Conservation (phyloP, 2,888 invertebrate genomes). For the Scaptomyza polygonia region DNA sequence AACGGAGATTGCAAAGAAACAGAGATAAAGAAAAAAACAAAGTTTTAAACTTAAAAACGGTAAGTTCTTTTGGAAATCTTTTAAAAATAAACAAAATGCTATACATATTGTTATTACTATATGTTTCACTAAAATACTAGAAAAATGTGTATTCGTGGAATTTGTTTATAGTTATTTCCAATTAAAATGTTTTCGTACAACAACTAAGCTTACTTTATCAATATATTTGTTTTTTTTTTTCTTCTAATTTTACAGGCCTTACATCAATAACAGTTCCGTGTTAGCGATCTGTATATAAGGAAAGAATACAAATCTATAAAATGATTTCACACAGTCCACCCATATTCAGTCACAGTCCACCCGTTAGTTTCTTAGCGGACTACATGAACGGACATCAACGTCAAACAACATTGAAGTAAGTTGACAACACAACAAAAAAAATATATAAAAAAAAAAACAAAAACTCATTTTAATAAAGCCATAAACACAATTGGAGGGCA, state of each 20-base stretch:
- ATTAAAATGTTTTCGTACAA: slow-evolving; percentile 28
- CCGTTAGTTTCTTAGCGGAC: slow-evolving; percentile 87
- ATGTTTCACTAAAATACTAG: slow-evolving; percentile 10
- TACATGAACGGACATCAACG: slow-evolving; percentile 85
- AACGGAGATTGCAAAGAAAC: slow-evolving; percentile 22
- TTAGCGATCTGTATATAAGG: slow-evolving; percentile 53
- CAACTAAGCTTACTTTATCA: slow-evolving; percentile 43
- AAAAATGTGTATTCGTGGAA: slow-evolving; percentile 45
- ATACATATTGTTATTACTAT: neutral
- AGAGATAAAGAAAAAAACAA: slow-evolving; percentile 26
- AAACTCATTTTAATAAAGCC: slow-evolving; percentile 1
- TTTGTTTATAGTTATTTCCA: slow-evolving; percentile 38
- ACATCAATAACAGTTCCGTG: slow-evolving; percentile 65
- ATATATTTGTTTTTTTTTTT: slow-evolving; percentile 30
- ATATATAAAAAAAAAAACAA: too few species aligned
- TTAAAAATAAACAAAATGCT: slow-evolving; percentile 4
- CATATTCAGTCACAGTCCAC: slow-evolving; percentile 89
- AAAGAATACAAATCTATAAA: slow-evolving; percentile 77
- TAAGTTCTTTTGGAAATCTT: slow-evolving; percentile 40
- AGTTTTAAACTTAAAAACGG: slow-evolving; percentile 55
- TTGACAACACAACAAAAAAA: slow-evolving; percentile 33
- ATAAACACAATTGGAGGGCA: slow-evolving; percentile 27
- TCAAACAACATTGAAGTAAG: slow-evolving; percentile 82
- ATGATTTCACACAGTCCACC: slow-evolving; percentile 89
- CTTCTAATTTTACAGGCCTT: slow-evolving; percentile 57